Percentiles rank a stretch among this genome's conserved stretches.
Evolutionary conservation across 2,888 invertebrate genomes (phyloP).

Genomic region (Callinectes sapidus): DNA sequence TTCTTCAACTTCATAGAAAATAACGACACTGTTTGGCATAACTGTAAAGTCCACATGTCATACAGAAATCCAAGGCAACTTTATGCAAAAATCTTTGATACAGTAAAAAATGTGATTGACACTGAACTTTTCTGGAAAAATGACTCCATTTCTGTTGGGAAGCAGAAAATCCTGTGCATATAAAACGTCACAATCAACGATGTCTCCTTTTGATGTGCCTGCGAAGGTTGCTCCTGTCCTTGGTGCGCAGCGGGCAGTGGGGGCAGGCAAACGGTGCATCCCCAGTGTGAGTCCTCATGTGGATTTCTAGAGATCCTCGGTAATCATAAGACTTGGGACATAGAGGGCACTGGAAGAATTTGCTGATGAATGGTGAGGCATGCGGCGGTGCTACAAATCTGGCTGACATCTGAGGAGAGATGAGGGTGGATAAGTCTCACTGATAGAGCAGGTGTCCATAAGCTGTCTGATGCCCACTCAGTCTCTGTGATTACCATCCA

Average conservation of each 20-base stretch:
- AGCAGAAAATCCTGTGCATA: not conserved
- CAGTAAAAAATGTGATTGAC: not conserved
- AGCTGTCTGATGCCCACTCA: conserved; percentile 6
- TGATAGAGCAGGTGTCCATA: not conserved
- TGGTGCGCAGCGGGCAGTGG: conserved; percentile 59
- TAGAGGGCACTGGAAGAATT: conserved; percentile 65
- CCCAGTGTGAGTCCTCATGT: conserved; percentile 64
- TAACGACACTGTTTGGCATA: not conserved
- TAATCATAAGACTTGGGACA: conserved; percentile 67
- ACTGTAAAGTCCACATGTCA: not conserved
- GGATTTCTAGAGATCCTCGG: conserved; percentile 62
- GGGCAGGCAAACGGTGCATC: conserved; percentile 60
- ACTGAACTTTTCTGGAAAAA: not conserved
- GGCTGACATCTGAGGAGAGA: conserved; percentile 63
- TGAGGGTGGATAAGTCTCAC: conserved; percentile 49
- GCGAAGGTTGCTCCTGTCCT: conserved; percentile 63
- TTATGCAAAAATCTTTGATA: not conserved
- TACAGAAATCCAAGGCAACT: not conserved
- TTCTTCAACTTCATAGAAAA: not conserved
- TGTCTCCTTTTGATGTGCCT: conserved; percentile 61
- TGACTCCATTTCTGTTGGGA: not conserved
- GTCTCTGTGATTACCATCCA: not conserved
- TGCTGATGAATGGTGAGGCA: conserved; percentile 54
- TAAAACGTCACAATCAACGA: not conserved
- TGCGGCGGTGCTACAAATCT: conserved; percentile 49